Evolutionary conservation across 1,140 invertebrate species (phyloP).

Genomic region (Diabrotica undecimpunctata): DNA sequence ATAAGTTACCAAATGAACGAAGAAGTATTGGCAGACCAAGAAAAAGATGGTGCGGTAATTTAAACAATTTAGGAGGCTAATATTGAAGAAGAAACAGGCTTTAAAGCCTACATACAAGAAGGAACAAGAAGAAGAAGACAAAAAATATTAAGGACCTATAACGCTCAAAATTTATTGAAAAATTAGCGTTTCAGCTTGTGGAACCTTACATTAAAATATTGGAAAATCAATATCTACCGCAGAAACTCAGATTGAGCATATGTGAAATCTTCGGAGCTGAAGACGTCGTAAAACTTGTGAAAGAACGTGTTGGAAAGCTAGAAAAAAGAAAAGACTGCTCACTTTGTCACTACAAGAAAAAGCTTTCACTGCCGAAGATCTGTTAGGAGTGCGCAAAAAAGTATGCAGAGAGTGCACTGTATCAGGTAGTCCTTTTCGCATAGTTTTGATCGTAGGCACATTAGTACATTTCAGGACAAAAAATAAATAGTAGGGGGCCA

Average conservation of each 20-base stretch:
- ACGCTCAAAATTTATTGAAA: slow-evolving; percentile 11
- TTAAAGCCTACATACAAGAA: too few species aligned
- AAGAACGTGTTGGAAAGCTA: not conserved
- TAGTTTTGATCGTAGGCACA: too few species aligned
- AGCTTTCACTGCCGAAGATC: not conserved
- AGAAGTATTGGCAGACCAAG: too few species aligned
- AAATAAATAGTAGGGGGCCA: too few species aligned
- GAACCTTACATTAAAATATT: slow-evolving; percentile 1
- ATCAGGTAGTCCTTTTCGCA: too few species aligned
- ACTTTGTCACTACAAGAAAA: slow-evolving; percentile 12
- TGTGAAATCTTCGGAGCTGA: slow-evolving; percentile 13
- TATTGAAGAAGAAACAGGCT: too few species aligned
- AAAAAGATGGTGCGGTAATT: too few species aligned
- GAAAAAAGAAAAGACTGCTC: slow-evolving; percentile 14
- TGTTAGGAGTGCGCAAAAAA: not conserved
- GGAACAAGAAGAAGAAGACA: too few species aligned
- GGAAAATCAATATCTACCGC: slow-evolving; percentile 6
- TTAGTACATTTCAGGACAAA: too few species aligned
- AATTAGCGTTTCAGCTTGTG: slow-evolving; percentile 4
- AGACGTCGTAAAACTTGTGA: slow-evolving; percentile 3
- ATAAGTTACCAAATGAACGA: too few species aligned
- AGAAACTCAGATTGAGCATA: slow-evolving; percentile 13
- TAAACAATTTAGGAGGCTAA: too few species aligned
- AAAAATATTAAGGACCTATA: not conserved
- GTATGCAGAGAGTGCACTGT: not conserved